Conservation (phyloP, 2,888 invertebrate genomes). For the Archaeoteleia sp. region DNA sequence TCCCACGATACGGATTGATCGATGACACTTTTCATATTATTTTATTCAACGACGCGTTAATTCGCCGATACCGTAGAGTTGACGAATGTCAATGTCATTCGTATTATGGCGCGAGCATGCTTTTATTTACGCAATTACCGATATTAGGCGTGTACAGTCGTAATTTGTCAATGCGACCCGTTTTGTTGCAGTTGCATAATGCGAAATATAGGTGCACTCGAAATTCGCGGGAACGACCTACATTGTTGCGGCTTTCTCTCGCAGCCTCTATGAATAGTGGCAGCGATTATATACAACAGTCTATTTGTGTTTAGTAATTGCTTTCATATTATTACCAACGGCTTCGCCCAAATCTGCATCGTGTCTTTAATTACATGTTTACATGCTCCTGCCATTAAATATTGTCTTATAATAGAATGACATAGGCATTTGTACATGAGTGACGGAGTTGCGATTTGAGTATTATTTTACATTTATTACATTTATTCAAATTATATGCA, state of each 20-base stretch:
- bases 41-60: no score
- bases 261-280: slow-evolving; percentile 29
- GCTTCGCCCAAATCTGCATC: no score
- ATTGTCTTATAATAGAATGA: no score
- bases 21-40: no score
- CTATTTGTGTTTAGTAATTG: slow-evolving; percentile 28
- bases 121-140: slow-evolving; percentile 30
- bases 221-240: slow-evolving; percentile 31
- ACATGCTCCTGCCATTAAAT: no score
- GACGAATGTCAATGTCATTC: not conserved
- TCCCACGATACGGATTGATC: no score
- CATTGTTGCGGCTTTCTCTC: slow-evolving; percentile 48
- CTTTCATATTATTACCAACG: slow-evolving; percentile 24
- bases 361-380: no score
- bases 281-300: slow-evolving; percentile 18
- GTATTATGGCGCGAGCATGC: not conserved
- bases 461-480: no score
- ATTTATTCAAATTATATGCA: no score
- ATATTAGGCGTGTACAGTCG: slow-evolving; percentile 23
- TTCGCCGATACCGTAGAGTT: not conserved
- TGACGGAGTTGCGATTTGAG: no score
- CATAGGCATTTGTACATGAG: no score
- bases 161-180: slow-evolving; percentile 41
- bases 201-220: slow-evolving; percentile 34
- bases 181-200: slow-evolving; percentile 27